A percentile compares a stretch with the other conserved stretches of the same genome.
phyloP scores from a whole-genome alignment of 2,888 invertebrate species.

The Dolichopus griseipennis region DNA sequence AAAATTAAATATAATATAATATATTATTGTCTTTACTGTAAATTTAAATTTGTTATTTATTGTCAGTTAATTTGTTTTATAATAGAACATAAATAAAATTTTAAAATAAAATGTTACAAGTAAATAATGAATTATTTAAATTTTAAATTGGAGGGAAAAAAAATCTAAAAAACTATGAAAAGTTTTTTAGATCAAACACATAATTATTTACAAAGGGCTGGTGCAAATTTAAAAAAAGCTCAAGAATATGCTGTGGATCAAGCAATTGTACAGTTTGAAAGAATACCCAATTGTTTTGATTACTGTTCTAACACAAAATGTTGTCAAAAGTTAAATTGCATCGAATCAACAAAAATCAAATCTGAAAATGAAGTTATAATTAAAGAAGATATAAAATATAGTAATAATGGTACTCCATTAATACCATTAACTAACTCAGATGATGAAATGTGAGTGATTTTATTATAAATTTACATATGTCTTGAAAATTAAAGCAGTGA shows the following conservation, averaged over 20 bases:
- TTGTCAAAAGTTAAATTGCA: slow-evolving; percentile 26
- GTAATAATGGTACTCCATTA: slow-evolving; percentile 25
- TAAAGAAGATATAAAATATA: slow-evolving; percentile 20
- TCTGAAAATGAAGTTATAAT: slow-evolving; percentile 31
- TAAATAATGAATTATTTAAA: too few species aligned
- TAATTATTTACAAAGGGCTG: slow-evolving; percentile 20
- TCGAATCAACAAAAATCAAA: slow-evolving; percentile 28
- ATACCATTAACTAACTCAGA: slow-evolving; percentile 26
- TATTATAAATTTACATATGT: too few species aligned
- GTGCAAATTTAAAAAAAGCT: slow-evolving; percentile 19
- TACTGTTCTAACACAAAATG: slow-evolving; percentile 27
- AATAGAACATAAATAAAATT: not conserved
- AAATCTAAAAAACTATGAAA: not conserved
- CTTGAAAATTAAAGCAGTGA: too few species aligned
- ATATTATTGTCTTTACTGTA: too few species aligned
- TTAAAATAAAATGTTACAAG: not conserved
- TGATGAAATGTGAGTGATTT: slow-evolving; percentile 25
- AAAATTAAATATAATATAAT: too few species aligned
- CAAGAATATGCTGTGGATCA: slow-evolving; percentile 21
- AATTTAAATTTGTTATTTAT: too few species aligned
- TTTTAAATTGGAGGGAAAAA: not conserved
- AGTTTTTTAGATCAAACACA: slow-evolving; percentile 8
- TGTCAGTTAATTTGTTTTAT: not conserved
- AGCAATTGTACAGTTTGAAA: slow-evolving; percentile 20
- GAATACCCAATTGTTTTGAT: slow-evolving; percentile 26